Percentiles rank a stretch among this genome's conserved stretches.
phyloP scores from a whole-genome alignment of 2,888 invertebrate species.

The Molanna angustata region DNA sequence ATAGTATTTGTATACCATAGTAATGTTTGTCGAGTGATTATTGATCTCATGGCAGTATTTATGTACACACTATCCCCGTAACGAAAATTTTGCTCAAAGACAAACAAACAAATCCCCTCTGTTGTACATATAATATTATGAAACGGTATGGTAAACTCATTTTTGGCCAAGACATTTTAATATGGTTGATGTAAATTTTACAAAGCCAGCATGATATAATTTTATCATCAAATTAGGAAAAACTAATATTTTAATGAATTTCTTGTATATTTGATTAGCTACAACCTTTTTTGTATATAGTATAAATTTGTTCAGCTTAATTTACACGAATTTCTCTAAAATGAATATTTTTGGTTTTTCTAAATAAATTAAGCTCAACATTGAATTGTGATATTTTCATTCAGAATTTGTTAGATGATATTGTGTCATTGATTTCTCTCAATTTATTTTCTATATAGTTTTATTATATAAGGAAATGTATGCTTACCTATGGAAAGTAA shows the following conservation, averaged over 20 bases:
- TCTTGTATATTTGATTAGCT: constrained; percentile 10
- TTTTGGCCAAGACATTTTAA: constrained; percentile 7
- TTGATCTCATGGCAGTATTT: no score
- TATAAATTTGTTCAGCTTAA: constrained; percentile 49
- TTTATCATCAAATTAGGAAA: constrained; percentile 11
- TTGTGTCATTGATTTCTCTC: constrained; percentile 16
- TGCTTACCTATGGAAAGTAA: background rate
- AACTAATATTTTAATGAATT: constrained; percentile 10
- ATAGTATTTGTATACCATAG: no score
- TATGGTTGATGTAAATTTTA: constrained; percentile 1
- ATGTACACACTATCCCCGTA: no score
- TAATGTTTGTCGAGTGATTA: no score
- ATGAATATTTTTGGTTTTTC: constrained; percentile 35
- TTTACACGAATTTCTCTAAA: constrained; percentile 38
- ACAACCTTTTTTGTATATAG: constrained; percentile 8
- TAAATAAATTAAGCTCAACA: constrained; percentile 57
- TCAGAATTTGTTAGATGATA: constrained; percentile 23
- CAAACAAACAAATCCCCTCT: no score
- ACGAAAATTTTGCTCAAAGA: no score
- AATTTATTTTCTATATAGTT: constrained; percentile 1
- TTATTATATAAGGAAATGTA: constrained; percentile 7
- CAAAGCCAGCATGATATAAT: constrained; percentile 14
- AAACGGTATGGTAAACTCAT: no score
- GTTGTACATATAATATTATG: no score
- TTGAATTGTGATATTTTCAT: constrained; percentile 55